These are phyloP conservation scores for Chymomyza fuscimana DNA, from an alignment of 2,888 invertebrate species.

Conservation along the genomic window DNA sequence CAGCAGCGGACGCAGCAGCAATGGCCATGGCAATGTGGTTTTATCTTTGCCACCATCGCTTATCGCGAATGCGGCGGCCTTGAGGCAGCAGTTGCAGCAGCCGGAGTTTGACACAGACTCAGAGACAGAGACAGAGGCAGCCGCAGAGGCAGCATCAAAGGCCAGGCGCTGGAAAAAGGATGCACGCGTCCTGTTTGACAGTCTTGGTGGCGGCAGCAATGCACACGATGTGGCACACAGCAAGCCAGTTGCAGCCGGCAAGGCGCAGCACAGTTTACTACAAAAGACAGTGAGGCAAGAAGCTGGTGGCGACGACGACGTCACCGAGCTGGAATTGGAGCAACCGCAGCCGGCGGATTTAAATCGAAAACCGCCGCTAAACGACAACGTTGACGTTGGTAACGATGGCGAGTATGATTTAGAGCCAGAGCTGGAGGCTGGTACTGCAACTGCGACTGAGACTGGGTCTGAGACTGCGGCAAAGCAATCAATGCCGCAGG, in stretches of 20 bases:
- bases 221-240: constrained; percentile 51
- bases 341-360: constrained; percentile 49
- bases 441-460: not conserved
- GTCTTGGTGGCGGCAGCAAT: constrained; percentile 39
- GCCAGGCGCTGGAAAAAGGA: constrained; percentile 61
- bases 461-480: constrained; percentile 6
- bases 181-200: constrained; percentile 66
- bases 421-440: constrained; percentile 37
- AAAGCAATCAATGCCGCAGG: constrained; percentile 66
- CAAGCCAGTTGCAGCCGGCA: constrained; percentile 39
- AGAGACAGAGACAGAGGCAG: not conserved
- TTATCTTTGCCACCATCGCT: constrained; percentile 78
- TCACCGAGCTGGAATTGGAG: constrained; percentile 32
- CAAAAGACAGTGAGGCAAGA: constrained; percentile 12
- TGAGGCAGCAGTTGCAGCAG: constrained; percentile 50
- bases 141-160: constrained; percentile 21
- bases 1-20: constrained; percentile 56
- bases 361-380: constrained; percentile 60
- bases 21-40: constrained; percentile 63
- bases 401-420: constrained; percentile 53
- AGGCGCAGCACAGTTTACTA: constrained; percentile 24
- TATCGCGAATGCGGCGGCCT: constrained; percentile 75
- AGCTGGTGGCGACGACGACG: constrained; percentile 20
- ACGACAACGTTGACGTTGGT: constrained; percentile 23
- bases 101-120: constrained; percentile 7